Conservation (phyloP, 2,797 vertebrate species). For the Hypotaenidia okinawae region DNA sequence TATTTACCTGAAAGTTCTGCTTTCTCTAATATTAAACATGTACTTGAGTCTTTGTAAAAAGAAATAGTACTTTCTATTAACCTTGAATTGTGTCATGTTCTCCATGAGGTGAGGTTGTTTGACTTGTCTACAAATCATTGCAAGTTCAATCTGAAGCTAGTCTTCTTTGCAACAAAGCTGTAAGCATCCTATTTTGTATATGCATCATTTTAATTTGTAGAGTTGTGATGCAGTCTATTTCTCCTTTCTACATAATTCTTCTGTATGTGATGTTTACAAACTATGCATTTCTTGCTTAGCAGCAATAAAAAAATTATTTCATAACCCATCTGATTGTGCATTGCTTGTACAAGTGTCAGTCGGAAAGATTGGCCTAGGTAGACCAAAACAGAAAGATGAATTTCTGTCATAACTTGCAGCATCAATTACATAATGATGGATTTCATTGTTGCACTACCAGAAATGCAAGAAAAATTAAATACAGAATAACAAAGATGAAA, state of each 20-base stretch:
- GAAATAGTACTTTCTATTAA: neutral
- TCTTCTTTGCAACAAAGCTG: neutral
- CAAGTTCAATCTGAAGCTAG: neutral
- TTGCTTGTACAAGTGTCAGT: neutral
- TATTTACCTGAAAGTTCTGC: neutral
- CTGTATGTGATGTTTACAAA: neutral
- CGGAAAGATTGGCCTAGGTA: neutral
- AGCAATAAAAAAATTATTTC: fast-evolving
- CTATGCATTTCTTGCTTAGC: neutral
- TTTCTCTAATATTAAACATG: neutral
- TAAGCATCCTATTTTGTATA: neutral
- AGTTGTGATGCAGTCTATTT: neutral
- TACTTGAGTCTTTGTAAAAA: neutral
- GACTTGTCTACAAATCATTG: neutral
- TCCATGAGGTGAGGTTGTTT: neutral
- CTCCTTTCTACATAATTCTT: neutral
- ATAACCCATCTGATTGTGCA: neutral
- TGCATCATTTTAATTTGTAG: neutral
- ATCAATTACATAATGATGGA: neutral
- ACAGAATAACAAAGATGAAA: neutral
- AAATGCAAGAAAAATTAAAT: neutral
- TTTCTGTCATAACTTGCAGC: neutral
- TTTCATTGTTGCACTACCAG: neutral
- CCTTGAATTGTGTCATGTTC: neutral
- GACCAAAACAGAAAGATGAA: neutral